phyloP scores from a whole-genome alignment of 2,888 invertebrate species.

The Matsumyia berberina region DNA sequence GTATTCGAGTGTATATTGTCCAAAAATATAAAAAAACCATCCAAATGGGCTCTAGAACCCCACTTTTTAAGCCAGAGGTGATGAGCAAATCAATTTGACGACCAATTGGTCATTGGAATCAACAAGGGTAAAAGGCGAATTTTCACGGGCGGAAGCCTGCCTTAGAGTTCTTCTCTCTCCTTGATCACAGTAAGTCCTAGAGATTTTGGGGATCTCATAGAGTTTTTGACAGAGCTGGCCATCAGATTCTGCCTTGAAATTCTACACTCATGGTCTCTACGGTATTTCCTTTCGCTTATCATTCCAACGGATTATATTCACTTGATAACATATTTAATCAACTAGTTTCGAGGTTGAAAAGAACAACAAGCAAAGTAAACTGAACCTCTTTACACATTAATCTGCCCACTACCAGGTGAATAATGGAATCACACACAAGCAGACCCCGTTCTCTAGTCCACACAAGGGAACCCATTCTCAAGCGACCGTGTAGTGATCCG shows the following conservation, averaged over 20 bases:
- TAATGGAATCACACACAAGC: conserved; percentile 41
- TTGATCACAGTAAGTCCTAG: no score
- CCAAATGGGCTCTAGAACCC: no score
- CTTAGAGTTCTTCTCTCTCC: no score
- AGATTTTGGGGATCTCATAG: no score
- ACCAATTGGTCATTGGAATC: no score
- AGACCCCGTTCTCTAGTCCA: conserved; percentile 8
- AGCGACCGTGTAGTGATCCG: conserved; percentile 65
- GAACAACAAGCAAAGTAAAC: conserved; percentile 9
- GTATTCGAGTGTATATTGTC: no score
- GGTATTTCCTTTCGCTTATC: not conserved
- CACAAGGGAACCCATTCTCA: conserved; percentile 51
- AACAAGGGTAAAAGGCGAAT: no score
- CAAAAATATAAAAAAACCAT: no score
- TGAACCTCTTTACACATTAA: conserved; percentile 37
- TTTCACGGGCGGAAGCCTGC: no score
- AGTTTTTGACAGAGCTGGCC: no score
- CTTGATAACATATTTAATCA: conserved; percentile 59
- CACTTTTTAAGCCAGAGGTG: no score
- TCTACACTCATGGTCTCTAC: conserved; percentile 5
- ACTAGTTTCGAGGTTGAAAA: not conserved
- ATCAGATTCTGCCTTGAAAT: not conserved
- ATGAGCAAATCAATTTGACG: no score
- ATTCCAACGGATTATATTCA: conserved; percentile 43
- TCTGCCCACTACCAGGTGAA: conserved; percentile 45